Evolutionary conservation across 2,113 vertebrate species (phyloP).

Genomic region (Tursiops truncatus): DNA sequence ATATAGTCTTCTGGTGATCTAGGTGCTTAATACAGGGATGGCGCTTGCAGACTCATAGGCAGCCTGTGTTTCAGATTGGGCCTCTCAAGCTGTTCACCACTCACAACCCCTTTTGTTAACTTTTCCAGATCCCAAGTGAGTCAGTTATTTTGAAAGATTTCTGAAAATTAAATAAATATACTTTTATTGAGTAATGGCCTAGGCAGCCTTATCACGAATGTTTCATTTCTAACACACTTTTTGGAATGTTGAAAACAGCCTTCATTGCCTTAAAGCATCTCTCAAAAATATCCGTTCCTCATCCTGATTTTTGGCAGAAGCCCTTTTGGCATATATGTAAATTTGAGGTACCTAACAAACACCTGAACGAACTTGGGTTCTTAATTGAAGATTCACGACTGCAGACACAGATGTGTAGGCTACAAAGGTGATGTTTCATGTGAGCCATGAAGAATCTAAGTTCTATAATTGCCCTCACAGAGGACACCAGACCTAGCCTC

Average conservation of each 20-base stretch:
- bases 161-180: slow-evolving; percentile 7
- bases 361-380: background rate
- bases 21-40: background rate
- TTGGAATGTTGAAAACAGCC: slow-evolving; percentile 17
- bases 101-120: background rate
- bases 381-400: background rate
- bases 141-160: slow-evolving; percentile 10
- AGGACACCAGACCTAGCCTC: background rate
- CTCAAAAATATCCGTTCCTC: background rate
- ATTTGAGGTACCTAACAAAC: background rate
- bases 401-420: background rate
- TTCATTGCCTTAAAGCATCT: background rate
- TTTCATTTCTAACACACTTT: slow-evolving; percentile 35
- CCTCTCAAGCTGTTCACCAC: background rate
- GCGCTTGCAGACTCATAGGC: background rate
- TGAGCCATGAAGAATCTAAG: background rate
- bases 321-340: background rate
- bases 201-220: background rate
- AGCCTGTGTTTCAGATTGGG: background rate
- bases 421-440: background rate
- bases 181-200: background rate
- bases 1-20: background rate
- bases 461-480: rapidly evolving
- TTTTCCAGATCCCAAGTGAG: background rate
- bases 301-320: background rate